Conservation (phyloP, 2,113 vertebrate species). For the Psittacus erithacus region DNA sequence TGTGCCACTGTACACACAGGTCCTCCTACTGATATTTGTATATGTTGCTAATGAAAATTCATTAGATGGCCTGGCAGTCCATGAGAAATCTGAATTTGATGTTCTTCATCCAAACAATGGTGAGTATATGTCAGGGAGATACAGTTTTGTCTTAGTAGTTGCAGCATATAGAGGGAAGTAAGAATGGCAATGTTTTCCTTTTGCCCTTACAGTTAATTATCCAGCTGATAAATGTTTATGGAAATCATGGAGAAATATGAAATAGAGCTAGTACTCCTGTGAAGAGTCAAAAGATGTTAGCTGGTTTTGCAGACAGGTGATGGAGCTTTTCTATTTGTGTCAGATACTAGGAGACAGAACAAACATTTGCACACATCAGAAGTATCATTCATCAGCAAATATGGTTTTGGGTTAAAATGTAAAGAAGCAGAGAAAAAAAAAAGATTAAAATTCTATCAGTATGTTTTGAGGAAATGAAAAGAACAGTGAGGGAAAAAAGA, state of each 20-base stretch:
- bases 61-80: not conserved
- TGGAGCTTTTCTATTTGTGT: not conserved
- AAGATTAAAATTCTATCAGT: not conserved
- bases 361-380: not conserved
- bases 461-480: not conserved
- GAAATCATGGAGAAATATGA: not conserved
- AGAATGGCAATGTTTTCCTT: not conserved
- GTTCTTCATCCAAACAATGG: not conserved
- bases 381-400: not conserved
- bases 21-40: not conserved
- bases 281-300: not conserved
- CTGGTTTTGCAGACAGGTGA: not conserved
- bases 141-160: not conserved
- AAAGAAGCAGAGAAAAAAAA: not conserved
- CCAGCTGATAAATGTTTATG: not conserved
- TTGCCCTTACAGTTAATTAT: not conserved
- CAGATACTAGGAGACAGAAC: not conserved
- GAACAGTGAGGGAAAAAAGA: not conserved
- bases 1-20: not conserved
- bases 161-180: not conserved
- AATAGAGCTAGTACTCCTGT: not conserved
- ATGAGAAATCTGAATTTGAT: not conserved
- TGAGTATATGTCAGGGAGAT: not conserved
- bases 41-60: not conserved
- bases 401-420: not conserved